Evolutionary conservation across 2,113 vertebrate species (phyloP), one percentile per base, ranked within the genome.

Genomic region (Oplegnathus fasciatus): DNA sequence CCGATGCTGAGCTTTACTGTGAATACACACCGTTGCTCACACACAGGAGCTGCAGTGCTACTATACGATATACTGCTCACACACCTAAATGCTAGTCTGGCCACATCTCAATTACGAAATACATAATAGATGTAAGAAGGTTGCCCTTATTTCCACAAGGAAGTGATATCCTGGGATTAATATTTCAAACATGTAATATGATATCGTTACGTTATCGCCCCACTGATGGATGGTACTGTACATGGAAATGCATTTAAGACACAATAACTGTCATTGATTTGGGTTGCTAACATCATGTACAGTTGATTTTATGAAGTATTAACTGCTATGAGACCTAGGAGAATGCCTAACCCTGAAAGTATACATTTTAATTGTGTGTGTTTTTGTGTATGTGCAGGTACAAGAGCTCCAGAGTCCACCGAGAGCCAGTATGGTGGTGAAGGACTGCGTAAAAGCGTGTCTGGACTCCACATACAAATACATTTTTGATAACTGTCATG

Each of bases 401-500:
- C 96, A 99, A 79, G 98, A 99, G 90, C 94, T 99, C 32, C 98
- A 98, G 90, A 98, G 95, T 75, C 98, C 98, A 1, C 98, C 98
- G 1, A 96, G 98, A 90, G 98, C 98, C 70, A 98, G 98, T 26
- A 93, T 93, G 80, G 97, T 99, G 54, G 98, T 99, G 84, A 99
- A 98, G 84, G 98, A 99, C 78, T 99, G 98, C 54, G 98, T 99
- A 48, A 96, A 96, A 87, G 98, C 98, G 0, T 99, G 98, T 75
- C 93, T 98, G 87, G 98, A 99, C 88, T 97, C 98, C 11, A 99
- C 98, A 0, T 99, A 99, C 82, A 98, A 96, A 92, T 99, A 99
- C 88, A 99, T 99, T 87, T 99, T 99, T 90, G 98, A 99, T 89
- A 99, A 99, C 87, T 99, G 98, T 93, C 96, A 98, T 44, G 98